Base-by-base conservation (phyloP, 2,113 vertebrate species). In the Anser brachyrhynchus region DNA sequence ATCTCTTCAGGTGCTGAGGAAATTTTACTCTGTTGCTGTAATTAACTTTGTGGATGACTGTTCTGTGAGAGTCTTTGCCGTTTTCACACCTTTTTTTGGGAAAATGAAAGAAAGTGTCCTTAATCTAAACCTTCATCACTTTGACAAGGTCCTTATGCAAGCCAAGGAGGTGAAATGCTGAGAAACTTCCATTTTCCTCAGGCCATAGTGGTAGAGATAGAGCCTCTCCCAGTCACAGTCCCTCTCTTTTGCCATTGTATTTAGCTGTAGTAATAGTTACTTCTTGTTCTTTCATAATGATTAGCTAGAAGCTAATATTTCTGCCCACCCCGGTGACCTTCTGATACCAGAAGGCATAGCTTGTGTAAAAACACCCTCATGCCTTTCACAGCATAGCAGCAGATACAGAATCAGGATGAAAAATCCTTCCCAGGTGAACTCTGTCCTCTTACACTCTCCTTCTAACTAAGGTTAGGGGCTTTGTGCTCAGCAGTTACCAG, bases 1-100 rank as follows among this genome's bases (percentile, higher is more conserved):
- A 97, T 77, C 97, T 96, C 91, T 97, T 98, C 26, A 98, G 10
- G 22, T 97, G 97, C 55, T 89, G 97, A 76, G 96, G 96, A 89
- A 96, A 85, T 44, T 74, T 96, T 39, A 95, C 96, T 90, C 95
- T 81, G 43, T 59, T 55, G 29, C 66, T 92, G 26, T 67, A 26
- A 18, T 62, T 39, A 29, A 97, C 94, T 19, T 86, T 3, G 1
- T 96, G 94, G 54, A 98, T 97, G 33, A 93, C 49, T 37, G 96
- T 97, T 90, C 49, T 92, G 28, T 97, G 92, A 28, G 86, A 87
- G 14, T 96, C 96, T 58, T 85, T 10, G 1, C 37, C 77, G 37
- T 95, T 97, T 92, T 92, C 93, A 87, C 96, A 98, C 18, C 97
- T 98, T 89, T 98, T 89, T 76, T 72, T 2, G 31, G 28, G 20